Evolutionary conservation across 2,113 vertebrate species (phyloP).

Genomic region (Saimiri boliviensis): DNA sequence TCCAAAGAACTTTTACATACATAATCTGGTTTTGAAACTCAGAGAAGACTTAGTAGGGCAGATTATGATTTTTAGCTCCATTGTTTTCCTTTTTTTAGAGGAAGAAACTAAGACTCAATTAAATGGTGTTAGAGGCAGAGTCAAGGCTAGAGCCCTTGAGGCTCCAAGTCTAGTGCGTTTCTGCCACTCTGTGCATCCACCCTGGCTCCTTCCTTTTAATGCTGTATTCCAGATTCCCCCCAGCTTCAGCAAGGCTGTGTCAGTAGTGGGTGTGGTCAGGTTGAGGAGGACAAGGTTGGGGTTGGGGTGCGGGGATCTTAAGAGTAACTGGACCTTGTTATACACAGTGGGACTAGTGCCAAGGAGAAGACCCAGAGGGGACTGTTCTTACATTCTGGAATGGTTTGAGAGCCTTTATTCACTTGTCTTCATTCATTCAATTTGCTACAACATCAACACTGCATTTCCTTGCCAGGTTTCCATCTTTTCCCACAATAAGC

Average conservation of each 20-base stretch:
- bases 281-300: not conserved
- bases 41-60: not conserved
- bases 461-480: not conserved
- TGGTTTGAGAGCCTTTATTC: conserved; percentile 7
- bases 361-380: not conserved
- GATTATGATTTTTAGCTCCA: conserved; percentile 23
- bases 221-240: not conserved
- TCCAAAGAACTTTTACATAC: conserved; percentile 19
- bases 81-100: conserved; percentile 32
- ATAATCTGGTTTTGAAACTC: conserved; percentile 43
- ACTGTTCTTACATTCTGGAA: not conserved
- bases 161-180: not conserved
- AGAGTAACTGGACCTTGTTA: not conserved
- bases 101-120: conserved; percentile 24
- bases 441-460: not conserved
- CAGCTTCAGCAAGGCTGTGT: not conserved
- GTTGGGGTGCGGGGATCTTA: not conserved
- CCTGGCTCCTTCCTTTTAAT: not conserved
- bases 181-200: not conserved
- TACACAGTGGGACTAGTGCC: not conserved
- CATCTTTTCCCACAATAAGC: not conserved
- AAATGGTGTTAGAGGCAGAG: conserved; percentile 30
- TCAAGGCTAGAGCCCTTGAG: not conserved
- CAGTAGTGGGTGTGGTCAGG: not conserved
- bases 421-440: not conserved